Base-by-base conservation (phyloP, 2,797 vertebrate genomes). In the Chanos chanos region DNA sequence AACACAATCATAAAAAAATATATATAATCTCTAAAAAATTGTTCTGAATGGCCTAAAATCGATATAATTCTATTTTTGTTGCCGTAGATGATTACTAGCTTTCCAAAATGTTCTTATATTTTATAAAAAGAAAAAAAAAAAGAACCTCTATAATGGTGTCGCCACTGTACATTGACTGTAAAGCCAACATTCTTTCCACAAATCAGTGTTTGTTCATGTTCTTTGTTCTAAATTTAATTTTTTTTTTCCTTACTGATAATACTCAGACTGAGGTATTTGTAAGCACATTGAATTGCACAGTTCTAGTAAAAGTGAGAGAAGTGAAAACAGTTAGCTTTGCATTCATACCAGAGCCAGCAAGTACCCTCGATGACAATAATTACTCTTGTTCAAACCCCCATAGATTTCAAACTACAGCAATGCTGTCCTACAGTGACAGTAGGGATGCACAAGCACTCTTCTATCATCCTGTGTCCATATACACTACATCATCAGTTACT, bases 1-100 rank as follows among this genome's bases (percentile, higher is more conserved):
- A 74, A 74, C 69, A 79, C 80, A 83, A 82, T 83, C 83, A 74
- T 19, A 57, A 34, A 31, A 69, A 67, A 19, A 12, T 9, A 27
- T 4, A 10, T 51, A 44, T 58, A 25, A 40, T 25, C 43, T 19
- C 41, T 31, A 65, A 34, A 49, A 59, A 30, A 52, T 4, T 25
- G 39, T 76, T 67, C 66, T 56, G 4, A 66, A 64, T 52, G 24
- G 36, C 55, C 53, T 67, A 24, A 68, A n/a, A 76, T 72, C 21
- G 49, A 68, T 50, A 77, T 63, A 69, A 72, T 61, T 79, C 60
- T 76, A 73, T 78, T 75, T 77, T 73, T 73, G 48, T 75, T 66
- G 70, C 12, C 49, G n/a, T 67, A 60, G 33, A 64, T 47, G 12
- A 60, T 49, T 33, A 61, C 47, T 41, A 51, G 60, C 45, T 49